phyloP scores from a whole-genome alignment of 2,113 vertebrate species.

The Ptychochromis oligacanthus region DNA sequence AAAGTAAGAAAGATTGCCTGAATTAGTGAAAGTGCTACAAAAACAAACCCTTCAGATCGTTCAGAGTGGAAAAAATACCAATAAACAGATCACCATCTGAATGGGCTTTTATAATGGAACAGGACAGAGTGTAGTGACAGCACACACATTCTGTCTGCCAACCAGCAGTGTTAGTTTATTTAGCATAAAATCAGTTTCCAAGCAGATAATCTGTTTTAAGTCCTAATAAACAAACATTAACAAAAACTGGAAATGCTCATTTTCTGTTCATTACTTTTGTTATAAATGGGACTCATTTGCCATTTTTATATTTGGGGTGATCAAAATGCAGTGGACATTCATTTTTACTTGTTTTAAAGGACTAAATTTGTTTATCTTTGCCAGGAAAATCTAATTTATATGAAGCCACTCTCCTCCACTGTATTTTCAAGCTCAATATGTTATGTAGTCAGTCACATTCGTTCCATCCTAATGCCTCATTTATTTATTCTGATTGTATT shows the following conservation, averaged over 20 bases:
- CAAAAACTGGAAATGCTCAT: not conserved
- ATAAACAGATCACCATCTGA: slow-evolving; percentile 26
- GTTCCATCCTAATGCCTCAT: not conserved
- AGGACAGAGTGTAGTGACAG: not conserved
- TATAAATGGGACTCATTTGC: not conserved
- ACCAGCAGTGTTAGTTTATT: slow-evolving; percentile 14
- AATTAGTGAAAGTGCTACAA: not conserved
- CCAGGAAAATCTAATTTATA: not conserved
- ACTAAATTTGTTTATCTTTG: not conserved
- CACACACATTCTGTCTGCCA: slow-evolving; percentile 15
- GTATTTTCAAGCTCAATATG: not conserved
- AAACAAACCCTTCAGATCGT: slow-evolving; percentile 12
- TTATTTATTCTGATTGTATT: not conserved
- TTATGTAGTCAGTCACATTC: not conserved
- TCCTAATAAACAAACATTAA: slow-evolving; percentile 18
- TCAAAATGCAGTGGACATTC: not conserved
- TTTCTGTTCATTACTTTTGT: not conserved
- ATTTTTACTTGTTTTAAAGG: not conserved
- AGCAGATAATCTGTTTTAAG: not conserved
- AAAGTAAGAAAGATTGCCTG: not conserved
- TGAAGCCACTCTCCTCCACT: not conserved
- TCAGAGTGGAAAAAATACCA: not conserved
- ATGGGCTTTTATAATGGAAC: slow-evolving; percentile 12
- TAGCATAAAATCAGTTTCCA: not conserved
- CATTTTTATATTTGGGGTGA: not conserved